Conservation (phyloP, 1,140 invertebrate species). For the Brachystomella parvula region DNA sequence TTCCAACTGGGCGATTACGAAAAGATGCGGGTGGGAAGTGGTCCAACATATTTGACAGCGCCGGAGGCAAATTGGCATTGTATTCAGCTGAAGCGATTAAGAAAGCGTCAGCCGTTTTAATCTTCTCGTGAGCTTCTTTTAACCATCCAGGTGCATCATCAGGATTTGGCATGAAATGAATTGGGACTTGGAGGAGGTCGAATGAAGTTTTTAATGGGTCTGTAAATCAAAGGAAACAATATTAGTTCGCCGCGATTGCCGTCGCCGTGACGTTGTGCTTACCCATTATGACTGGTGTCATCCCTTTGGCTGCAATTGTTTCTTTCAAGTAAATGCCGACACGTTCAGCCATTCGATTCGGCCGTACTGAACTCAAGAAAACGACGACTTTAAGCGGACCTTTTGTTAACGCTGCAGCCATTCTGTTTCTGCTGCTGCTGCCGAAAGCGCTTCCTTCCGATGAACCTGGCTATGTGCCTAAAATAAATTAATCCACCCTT, state of each 20-base stretch:
- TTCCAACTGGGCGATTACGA: slow-evolving; percentile 45
- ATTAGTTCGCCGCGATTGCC: not conserved
- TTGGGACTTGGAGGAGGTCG: slow-evolving; percentile 41
- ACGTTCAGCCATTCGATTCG: slow-evolving; percentile 26
- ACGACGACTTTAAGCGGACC: slow-evolving; percentile 23
- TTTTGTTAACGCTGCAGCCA: not conserved
- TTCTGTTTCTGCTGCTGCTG: not conserved
- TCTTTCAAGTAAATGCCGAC: slow-evolving; percentile 23
- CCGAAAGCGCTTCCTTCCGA: too few relatives aligned
- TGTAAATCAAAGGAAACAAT: slow-evolving; percentile 34
- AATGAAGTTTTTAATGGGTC: slow-evolving; percentile 44
- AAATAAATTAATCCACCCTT: not conserved
- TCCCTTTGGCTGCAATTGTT: slow-evolving; percentile 18
- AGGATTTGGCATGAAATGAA: slow-evolving; percentile 43
- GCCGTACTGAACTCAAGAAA: slow-evolving; percentile 28
- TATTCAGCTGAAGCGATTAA: slow-evolving; percentile 46
- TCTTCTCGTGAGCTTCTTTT: slow-evolving; percentile 40
- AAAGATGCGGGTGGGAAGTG: slow-evolving; percentile 45
- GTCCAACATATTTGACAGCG: slow-evolving; percentile 46
- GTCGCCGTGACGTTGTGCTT: not conserved
- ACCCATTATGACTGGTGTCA: slow-evolving; percentile 30
- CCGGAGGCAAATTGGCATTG: slow-evolving; percentile 37
- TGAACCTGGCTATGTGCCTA: not conserved
- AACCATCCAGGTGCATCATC: slow-evolving; percentile 43
- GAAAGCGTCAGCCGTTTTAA: slow-evolving; percentile 45